Evolutionary conservation across 2,113 vertebrate species (phyloP), one percentile per base, ranked within the genome.

Genomic region (Psettodes erumei): DNA sequence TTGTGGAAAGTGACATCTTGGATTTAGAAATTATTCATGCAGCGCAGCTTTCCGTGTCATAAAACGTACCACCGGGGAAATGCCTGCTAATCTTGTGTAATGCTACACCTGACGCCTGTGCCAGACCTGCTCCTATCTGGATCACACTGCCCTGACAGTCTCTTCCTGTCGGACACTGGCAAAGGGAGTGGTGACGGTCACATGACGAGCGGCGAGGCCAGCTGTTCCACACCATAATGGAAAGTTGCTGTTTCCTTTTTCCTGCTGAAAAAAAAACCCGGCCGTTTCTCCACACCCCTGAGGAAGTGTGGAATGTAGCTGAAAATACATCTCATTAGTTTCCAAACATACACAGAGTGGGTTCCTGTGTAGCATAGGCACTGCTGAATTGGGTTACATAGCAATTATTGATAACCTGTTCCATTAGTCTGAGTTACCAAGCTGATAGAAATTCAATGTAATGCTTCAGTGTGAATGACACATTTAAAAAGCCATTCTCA

Each of bases 131-230:
- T n/a, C 60, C 55, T 79, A 35, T 77, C 60, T 64, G 62, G 32
- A n/a, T 59, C 77, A 77, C 33, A 32, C 43, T 35, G 35, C 66
- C 72, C 82, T 76, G 62, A 76, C 79, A 40, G 59, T 19, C 53
- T 33, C 72, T 87, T 89, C 88, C 89, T 88, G 81, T 78, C 42
- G 32, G 47, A 71, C 83, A 25, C 45, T n/a, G 71, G 71, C 67
- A 75, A 66, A 47, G 18, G 54, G 25, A 16, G 15, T 21, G 13
- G 33, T 63, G 19, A 38, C 42, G 75, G 71, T 83, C 84, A 87
- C 83, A 65, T 85, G 83, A 81, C 51, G 8, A 28, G 42, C 68
- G 40, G 21, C 61, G 3, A 3, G 18, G 30, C 64, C 78, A 86
- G 79, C 77, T 54, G 71, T 70, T 79, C 62, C 74, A 62, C 35